These are phyloP conservation scores for Pseudobourletiella spinata DNA, from an alignment of 1,140 invertebrate genomes.

Conservation along the genomic window DNA sequence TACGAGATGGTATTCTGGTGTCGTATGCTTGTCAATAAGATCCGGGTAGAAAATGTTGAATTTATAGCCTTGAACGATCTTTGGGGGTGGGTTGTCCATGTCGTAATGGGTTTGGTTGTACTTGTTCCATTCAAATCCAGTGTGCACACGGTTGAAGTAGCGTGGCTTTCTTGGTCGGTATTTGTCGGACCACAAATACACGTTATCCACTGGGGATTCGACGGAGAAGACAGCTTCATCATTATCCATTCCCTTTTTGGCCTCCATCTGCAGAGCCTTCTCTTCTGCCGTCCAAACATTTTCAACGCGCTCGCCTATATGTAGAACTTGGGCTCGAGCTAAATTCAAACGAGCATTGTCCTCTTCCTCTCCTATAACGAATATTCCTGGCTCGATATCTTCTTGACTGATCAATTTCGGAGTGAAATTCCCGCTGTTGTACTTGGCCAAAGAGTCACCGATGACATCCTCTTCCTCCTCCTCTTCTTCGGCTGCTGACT, in stretches of 20 bases:
- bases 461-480: slow-evolving; percentile 40
- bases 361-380: slow-evolving; percentile 67
- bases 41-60: slow-evolving; percentile 99
- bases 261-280: slow-evolving; percentile 57
- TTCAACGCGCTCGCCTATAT: slow-evolving; percentile 34
- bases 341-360: slow-evolving; percentile 67
- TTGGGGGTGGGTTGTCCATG: slow-evolving; percentile 99
- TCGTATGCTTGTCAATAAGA: slow-evolving; percentile 88
- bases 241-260: slow-evolving; percentile 74
- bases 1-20: slow-evolving; percentile 87
- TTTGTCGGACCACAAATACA: slow-evolving; percentile 96
- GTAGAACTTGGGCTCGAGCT: slow-evolving; percentile 54
- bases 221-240: slow-evolving; percentile 90
- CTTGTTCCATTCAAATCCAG: slow-evolving; percentile 59
- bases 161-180: slow-evolving; percentile 93
- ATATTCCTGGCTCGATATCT: slow-evolving; percentile 71
- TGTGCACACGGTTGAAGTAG: slow-evolving; percentile 77
- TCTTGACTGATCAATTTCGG: slow-evolving; percentile 59
- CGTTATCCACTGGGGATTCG: slow-evolving; percentile 75
- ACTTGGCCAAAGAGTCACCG: slow-evolving; percentile 58
- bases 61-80: slow-evolving; percentile 99
- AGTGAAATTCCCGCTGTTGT: slow-evolving; percentile 71
- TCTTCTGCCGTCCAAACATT: slow-evolving; percentile 44
- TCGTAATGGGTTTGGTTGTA: slow-evolving; percentile 99
- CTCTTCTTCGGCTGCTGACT: slow-evolving; percentile 10